Evolutionary conservation across 1,140 invertebrate genomes (phyloP).

Genomic region (Magallana gigas): DNA sequence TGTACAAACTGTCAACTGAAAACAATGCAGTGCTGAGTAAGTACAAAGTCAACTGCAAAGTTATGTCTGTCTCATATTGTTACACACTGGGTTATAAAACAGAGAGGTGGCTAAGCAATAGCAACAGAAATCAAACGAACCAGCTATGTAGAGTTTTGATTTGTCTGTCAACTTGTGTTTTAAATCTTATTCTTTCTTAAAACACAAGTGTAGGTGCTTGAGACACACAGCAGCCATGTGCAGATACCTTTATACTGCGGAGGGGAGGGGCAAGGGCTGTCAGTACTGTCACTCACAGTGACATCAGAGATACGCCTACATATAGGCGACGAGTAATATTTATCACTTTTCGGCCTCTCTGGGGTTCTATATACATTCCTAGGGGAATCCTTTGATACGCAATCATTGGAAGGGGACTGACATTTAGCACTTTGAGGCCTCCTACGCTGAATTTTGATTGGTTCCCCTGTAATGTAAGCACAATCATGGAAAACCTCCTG

Average conservation of each 20-base stretch:
- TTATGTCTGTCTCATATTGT: too few species aligned
- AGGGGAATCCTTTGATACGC: background rate
- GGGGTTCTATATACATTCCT: constrained; percentile 22
- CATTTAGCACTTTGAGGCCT: background rate
- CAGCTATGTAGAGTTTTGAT: too few species aligned
- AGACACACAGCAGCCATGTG: constrained; percentile 5
- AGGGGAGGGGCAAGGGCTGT: constrained; percentile 18
- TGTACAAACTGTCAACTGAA: background rate
- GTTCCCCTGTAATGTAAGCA: constrained; percentile 4
- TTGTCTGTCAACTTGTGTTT: too few species aligned
- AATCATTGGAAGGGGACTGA: background rate
- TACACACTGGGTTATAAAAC: too few species aligned
- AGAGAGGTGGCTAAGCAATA: too few species aligned
- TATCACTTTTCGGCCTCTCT: constrained; percentile 18
- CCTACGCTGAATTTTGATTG: background rate
- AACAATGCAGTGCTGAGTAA: too few species aligned
- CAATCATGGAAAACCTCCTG: background rate
- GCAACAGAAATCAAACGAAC: too few species aligned
- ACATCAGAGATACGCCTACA: constrained; percentile 24
- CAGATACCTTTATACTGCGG: constrained; percentile 10
- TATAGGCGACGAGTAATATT: constrained; percentile 20
- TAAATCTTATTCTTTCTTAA: background rate
- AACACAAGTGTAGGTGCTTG: background rate
- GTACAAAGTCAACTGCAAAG: too few species aligned
- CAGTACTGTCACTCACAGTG: constrained; percentile 17